A percentile compares a stretch with the other conserved stretches of the same genome.
Evolutionary conservation across 2,888 invertebrate genomes (phyloP).

Genomic region (Punctoribates punctum): DNA sequence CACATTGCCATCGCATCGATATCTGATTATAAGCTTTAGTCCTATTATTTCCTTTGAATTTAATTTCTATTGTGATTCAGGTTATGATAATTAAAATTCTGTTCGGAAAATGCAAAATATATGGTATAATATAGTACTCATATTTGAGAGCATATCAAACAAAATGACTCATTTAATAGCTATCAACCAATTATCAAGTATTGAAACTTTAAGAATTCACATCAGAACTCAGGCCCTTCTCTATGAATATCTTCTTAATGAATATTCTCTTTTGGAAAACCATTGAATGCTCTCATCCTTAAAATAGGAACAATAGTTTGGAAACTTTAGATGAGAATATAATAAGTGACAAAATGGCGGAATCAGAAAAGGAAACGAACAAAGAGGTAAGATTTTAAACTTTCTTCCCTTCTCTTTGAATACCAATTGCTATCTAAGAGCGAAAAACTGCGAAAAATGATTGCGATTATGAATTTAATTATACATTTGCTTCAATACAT

Average conservation of each 20-base stretch:
- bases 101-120: neutral
- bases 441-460: neutral
- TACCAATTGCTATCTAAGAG: neutral
- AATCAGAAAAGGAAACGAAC: constrained; percentile 32
- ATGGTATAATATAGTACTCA: no score
- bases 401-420: neutral
- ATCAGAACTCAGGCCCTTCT: neutral
- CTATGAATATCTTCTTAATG: neutral
- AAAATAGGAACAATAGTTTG: constrained; percentile 25
- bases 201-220: neutral
- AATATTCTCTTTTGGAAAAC: neutral
- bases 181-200: neutral
- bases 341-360: constrained; percentile 28
- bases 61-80: constrained; percentile 25
- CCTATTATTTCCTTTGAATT: constrained; percentile 23
- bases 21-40: constrained; percentile 10
- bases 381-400: constrained; percentile 18
- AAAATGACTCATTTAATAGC: neutral
- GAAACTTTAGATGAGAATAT: constrained; percentile 23
- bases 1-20: constrained; percentile 29
- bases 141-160: neutral
- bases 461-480: constrained; percentile 8
- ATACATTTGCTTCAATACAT: constrained; percentile 29
- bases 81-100: constrained; percentile 2
- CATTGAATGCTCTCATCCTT: neutral